Evolutionary conservation across 1,140 invertebrate species (phyloP), one percentile per base, ranked within the genome.

Genomic region (Hyposmocoma kahamanoa): DNA sequence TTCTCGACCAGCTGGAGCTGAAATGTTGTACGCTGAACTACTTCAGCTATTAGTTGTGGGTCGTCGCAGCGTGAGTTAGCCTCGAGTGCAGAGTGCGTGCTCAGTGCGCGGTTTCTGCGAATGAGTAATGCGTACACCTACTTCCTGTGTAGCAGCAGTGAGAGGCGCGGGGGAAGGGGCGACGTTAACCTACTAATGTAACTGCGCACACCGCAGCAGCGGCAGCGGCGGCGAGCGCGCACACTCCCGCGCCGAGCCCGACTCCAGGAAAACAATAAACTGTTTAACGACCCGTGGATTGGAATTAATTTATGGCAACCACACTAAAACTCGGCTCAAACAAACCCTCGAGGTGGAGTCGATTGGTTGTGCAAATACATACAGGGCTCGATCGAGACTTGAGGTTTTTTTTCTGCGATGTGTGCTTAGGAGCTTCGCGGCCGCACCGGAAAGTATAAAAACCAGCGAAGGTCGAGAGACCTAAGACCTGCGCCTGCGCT

Each of bases 241-340:
- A 48, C 42, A 44, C 45, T 43, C 15, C 13, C 10, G 9, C 15
- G 18, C 32, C 9, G 13, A 10, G 28, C 28, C 10, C 10, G 10
- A 13, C 28, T 30, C 28, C 10, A 30, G 13, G 10, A 30, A 30
- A 30, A 30, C 28, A 30, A 30, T 30, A 30, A 30, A 30, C 17
- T 60, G 49, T 63, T 54, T 62, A 50, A 53, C 53, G 50, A 58
- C 62, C 52, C 46, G 45, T 42, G 41, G 39, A 36, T n/a, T 17
- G 18, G 52, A 42, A 59, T 61, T 69, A 63, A 68, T 64, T 72
- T 68, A 66, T 60, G 56, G 58, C 62, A 52, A 66, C 50, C 48
- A 42, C 55, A 47, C 60, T 67, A 69, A 71, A 55, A 51, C 28
- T 44, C 50, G 56, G 55, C 62, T 51, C 59, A 67, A 66, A 68